A percentile compares a stretch with the other conserved stretches of the same genome.
phyloP scores from a whole-genome alignment of 2,888 invertebrate genomes.

The Gastracanthus pulcherrimus region DNA sequence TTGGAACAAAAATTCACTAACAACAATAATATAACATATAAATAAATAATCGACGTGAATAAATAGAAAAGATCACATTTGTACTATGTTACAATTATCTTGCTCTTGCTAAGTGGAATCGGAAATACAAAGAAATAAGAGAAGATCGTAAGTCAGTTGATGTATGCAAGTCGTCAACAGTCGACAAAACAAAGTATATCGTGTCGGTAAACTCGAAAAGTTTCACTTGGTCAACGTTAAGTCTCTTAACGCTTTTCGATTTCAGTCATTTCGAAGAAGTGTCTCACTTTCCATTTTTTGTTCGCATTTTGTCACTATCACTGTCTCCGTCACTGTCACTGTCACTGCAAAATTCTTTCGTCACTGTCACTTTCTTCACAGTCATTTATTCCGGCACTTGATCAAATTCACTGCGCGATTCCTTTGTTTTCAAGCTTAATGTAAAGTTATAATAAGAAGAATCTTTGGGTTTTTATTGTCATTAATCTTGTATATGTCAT shows the following conservation, averaged over 20 bases:
- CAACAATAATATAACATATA: not conserved
- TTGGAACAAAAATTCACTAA: constrained; percentile 2
- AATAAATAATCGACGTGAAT: constrained; percentile 17
- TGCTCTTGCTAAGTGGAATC: not conserved
- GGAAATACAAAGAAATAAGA: not conserved
- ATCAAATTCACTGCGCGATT: constrained; percentile 5
- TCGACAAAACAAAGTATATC: constrained; percentile 5
- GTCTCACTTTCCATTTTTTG: constrained; percentile 38
- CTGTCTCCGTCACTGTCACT: constrained; percentile 61
- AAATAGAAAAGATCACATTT: constrained; percentile 3
- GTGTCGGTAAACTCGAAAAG: constrained; percentile 8
- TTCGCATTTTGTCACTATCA: constrained; percentile 51
- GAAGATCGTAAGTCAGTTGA: not conserved
- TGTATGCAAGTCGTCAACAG: constrained; percentile 11
- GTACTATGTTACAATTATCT: constrained; percentile 1
- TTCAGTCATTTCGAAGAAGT: constrained; percentile 13
- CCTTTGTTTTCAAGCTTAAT: not conserved
- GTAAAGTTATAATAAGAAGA: constrained; percentile 10
- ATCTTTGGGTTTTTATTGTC: constrained; percentile 33
- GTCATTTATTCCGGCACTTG: constrained; percentile 12
- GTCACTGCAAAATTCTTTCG: constrained; percentile 31
- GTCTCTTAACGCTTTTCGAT: constrained; percentile 13
- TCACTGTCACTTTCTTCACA: constrained; percentile 44
- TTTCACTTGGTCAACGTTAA: constrained; percentile 29
- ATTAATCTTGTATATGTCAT: not conserved